phyloP scores from a whole-genome alignment of 2,888 invertebrate genomes.

The Gortyna flavago region DNA sequence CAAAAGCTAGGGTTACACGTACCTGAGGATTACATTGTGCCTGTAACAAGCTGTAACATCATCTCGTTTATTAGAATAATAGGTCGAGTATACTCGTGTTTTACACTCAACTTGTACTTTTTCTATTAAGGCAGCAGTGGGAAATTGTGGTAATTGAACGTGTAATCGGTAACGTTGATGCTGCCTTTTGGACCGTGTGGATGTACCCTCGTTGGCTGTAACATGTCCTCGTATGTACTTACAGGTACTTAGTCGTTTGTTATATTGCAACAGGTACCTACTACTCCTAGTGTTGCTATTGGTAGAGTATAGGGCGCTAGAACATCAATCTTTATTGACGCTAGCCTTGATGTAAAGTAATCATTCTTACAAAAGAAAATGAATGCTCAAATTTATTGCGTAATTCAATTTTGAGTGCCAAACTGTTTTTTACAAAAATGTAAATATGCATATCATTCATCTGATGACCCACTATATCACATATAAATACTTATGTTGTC shows the following conservation, averaged over 20 bases:
- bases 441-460: constrained; percentile 10
- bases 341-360: neutral
- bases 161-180: neutral
- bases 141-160: constrained; percentile 31
- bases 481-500: constrained; percentile 27
- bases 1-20: constrained; percentile 51
- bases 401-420: neutral
- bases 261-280: neutral
- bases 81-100: neutral
- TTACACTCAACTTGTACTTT: neutral
- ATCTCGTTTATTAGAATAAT: constrained; percentile 17
- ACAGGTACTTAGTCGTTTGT: neutral
- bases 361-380: neutral
- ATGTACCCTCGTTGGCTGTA: neutral
- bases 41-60: constrained; percentile 12
- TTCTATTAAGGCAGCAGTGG: constrained; percentile 3
- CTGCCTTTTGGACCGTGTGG: neutral
- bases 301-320: neutral
- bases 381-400: neutral
- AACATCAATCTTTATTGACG: neutral
- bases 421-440: neutral
- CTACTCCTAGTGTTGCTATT: neutral
- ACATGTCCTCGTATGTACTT: neutral
- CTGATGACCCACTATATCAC: constrained; percentile 41
- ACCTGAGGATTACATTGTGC: constrained; percentile 24